Conservation (phyloP, 1,140 invertebrate species). For the Coptotermes formosanus region DNA sequence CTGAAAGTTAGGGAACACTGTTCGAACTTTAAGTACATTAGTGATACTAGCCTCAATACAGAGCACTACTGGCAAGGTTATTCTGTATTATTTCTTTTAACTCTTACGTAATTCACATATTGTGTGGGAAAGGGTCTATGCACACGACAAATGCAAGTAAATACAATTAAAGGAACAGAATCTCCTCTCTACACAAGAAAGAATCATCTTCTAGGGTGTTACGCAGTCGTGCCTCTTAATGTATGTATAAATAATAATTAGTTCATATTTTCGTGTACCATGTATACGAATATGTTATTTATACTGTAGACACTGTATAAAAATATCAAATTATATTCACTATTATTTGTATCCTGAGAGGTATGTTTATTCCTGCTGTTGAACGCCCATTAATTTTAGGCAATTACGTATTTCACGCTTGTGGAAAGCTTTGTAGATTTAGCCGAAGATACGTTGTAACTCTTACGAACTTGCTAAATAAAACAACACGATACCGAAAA, state of each 20-base stretch:
- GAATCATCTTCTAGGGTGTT: not conserved
- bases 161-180: not conserved
- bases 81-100: not conserved
- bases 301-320: not conserved
- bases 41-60: not conserved
- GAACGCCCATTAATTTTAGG: not conserved
- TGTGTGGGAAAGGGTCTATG: not conserved
- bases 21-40: not conserved
- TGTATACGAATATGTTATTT: not conserved
- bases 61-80: not conserved
- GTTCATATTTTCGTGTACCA: not conserved
- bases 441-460: not conserved
- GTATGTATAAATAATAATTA: not conserved
- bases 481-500: not conserved
- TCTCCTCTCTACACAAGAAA: not conserved
- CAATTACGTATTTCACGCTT: not conserved
- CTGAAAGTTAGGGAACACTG: too few species aligned
- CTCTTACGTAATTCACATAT: not conserved
- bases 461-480: not conserved
- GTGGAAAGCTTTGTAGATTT: not conserved
- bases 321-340: not conserved
- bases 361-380: not conserved
- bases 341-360: not conserved
- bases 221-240: not conserved
- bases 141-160: not conserved